A percentile compares a stretch with the other conserved stretches of the same genome.
These are phyloP conservation scores for Limonius californicus DNA, from an alignment of 1,140 invertebrate species.

Conservation along the genomic window DNA sequence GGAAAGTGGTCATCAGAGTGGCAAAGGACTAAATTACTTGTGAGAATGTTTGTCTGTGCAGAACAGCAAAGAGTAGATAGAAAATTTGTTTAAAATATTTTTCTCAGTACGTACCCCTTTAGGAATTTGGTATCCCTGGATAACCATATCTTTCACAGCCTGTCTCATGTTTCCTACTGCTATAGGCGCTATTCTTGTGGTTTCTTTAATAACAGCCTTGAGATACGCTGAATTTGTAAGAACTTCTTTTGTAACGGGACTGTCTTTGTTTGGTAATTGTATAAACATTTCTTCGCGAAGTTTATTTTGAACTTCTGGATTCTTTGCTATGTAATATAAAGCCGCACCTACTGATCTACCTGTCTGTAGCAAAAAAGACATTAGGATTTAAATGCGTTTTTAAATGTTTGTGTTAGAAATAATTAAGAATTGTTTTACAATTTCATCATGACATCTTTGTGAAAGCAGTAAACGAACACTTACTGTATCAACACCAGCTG, in stretches of 20 bases:
- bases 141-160: conserved; percentile 52
- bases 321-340: conserved; percentile 36
- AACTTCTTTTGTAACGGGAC: conserved; percentile 42
- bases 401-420: no score
- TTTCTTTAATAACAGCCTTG: conserved; percentile 63
- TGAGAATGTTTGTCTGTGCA: conserved; percentile 29
- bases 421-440: no score
- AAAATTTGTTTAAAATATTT: no score
- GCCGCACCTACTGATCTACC: conserved; percentile 28
- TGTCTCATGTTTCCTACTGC: conserved; percentile 50
- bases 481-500: conserved; percentile 75
- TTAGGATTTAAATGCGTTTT: no score
- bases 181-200: conserved; percentile 55
- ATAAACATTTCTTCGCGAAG: conserved; percentile 32
- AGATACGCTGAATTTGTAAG: conserved; percentile 58
- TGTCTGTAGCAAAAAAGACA: conserved; percentile 29
- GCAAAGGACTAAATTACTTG: conserved; percentile 21
- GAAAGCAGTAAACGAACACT: conserved; percentile 24
- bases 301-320: conserved; percentile 33
- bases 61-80: no score
- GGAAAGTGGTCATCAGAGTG: conserved; percentile 28
- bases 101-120: conserved; percentile 56
- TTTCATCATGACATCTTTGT: conserved; percentile 14
- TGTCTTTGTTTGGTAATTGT: conserved; percentile 33
- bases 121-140: conserved; percentile 57